These are phyloP conservation scores for Homalodisca vitripennis DNA, from an alignment of 1,140 invertebrate species.

Conservation along the genomic window DNA sequence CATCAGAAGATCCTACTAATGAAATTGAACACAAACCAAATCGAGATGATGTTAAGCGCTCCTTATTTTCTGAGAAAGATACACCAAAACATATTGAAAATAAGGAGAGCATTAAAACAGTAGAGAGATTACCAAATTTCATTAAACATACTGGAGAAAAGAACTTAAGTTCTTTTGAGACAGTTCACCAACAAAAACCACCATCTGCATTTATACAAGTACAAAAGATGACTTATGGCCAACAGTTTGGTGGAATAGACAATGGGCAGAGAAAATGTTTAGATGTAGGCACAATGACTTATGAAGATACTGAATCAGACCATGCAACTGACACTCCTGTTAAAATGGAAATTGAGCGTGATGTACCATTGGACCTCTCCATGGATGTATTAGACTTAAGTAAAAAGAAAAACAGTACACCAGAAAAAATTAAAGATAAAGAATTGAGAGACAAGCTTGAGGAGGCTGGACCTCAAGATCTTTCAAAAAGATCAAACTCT, in stretches of 20 bases:
- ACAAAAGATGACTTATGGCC: slow-evolving; percentile 2
- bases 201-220: neutral
- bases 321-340: slow-evolving; percentile 11
- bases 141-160: neutral
- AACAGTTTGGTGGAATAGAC: neutral
- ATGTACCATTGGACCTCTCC: slow-evolving; percentile 71
- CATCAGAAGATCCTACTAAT: slow-evolving; percentile 75
- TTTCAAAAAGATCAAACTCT: slow-evolving; percentile 45
- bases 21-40: slow-evolving; percentile 47
- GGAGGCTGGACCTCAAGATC: slow-evolving; percentile 49
- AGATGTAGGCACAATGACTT: slow-evolving; percentile 36
- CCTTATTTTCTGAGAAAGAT: slow-evolving; percentile 34
- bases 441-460: slow-evolving; percentile 40
- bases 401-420: slow-evolving; percentile 60
- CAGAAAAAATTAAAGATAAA: slow-evolving; percentile 29
- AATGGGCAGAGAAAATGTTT: slow-evolving; percentile 26
- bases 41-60: slow-evolving; percentile 36
- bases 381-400: slow-evolving; percentile 86
- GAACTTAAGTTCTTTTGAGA: neutral
- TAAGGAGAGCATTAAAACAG: neutral
- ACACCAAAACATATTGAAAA: neutral
- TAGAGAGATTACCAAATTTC: neutral
- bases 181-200: neutral
- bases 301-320: slow-evolving; percentile 43
- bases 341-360: slow-evolving; percentile 38